phyloP scores from a whole-genome alignment of 2,797 vertebrate genomes.

The Onychomys torridus region DNA sequence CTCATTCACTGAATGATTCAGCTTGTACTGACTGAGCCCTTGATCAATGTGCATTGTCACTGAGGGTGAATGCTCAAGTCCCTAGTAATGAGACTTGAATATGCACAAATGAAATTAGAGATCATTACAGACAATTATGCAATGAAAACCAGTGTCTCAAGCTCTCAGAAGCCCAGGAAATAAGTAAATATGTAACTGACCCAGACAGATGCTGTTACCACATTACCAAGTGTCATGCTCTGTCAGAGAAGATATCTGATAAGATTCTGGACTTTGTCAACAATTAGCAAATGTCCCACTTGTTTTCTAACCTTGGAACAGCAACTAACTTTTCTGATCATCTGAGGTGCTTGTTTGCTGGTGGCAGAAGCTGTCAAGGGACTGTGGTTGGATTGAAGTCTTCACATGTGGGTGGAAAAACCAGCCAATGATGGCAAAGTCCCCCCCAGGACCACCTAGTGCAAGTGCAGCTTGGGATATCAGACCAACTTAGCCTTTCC shows the following conservation, averaged over 20 bases:
- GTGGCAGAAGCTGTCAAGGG: not conserved
- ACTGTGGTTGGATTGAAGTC: not conserved
- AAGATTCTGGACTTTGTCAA: constrained; percentile 18
- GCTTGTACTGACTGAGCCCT: not conserved
- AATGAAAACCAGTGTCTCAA: not conserved
- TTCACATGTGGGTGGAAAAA: not conserved
- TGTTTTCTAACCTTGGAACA: not conserved
- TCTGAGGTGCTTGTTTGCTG: not conserved
- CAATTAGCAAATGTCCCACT: not conserved
- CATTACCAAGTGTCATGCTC: not conserved
- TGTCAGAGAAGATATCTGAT: not conserved
- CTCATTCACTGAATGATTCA: not conserved
- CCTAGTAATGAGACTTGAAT: constrained; percentile 56
- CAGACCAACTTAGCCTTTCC: constrained; percentile 57
- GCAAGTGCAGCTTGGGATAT: not conserved
- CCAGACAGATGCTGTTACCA: not conserved
- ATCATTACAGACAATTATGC: not conserved
- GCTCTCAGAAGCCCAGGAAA: not conserved
- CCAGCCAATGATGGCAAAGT: constrained; percentile 31
- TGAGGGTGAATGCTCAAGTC: constrained; percentile 48
- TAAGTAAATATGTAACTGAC: not conserved
- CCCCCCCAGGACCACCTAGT: not conserved
- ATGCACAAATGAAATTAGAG: constrained; percentile 47
- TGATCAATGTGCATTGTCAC: constrained; percentile 12
- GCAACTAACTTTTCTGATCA: not conserved